A percentile compares a stretch with the other conserved stretches of the same genome.
Evolutionary conservation across 2,888 invertebrate species (phyloP).

Genomic region (Gastracanthus pulcherrimus): DNA sequence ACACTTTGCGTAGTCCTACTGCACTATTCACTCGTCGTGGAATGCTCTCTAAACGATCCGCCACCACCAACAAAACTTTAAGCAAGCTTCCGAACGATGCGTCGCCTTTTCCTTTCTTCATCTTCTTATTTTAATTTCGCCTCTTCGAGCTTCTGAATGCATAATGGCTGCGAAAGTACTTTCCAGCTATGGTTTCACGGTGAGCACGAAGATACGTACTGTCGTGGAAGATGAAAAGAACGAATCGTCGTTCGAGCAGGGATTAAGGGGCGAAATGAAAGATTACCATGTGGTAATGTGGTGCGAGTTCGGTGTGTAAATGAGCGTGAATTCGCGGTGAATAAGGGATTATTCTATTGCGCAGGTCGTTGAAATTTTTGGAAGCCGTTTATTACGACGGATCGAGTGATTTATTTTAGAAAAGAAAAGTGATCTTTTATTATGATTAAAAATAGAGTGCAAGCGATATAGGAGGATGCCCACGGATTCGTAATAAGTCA

Average conservation of each 20-base stretch:
- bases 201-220: neutral
- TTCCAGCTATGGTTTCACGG: neutral
- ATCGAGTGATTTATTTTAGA: neutral
- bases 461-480: no score
- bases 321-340: neutral
- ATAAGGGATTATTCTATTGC: neutral
- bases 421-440: no score
- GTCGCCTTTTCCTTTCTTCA: neutral
- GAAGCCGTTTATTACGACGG: neutral
- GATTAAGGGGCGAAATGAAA: neutral
- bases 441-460: no score
- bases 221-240: neutral
- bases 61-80: neutral
- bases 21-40: neutral
- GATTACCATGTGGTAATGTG: neutral
- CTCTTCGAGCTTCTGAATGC: constrained; percentile 50
- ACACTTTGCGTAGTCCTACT: neutral
- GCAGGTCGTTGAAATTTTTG: neutral
- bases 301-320: neutral
- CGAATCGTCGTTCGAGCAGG: neutral
- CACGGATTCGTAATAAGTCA: no score
- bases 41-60: constrained; percentile 2
- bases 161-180: constrained; percentile 54
- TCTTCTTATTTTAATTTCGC: constrained; percentile 38
- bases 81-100: neutral